These are phyloP conservation scores for Serinus canaria DNA, from an alignment of 2,113 vertebrate species.

Conservation along the genomic window DNA sequence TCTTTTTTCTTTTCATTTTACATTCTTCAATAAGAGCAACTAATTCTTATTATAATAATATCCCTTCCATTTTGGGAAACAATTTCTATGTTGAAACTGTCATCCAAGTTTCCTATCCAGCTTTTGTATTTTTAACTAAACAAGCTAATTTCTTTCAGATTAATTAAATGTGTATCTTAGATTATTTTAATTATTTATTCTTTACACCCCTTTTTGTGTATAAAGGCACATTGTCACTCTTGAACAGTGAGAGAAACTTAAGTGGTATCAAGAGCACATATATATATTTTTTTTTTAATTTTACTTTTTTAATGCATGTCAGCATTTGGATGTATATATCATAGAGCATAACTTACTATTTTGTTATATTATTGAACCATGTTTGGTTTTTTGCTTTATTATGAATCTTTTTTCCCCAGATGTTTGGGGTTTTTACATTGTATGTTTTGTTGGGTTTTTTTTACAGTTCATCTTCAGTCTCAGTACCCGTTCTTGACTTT, in stretches of 20 bases:
- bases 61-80: neutral
- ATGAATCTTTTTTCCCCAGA: neutral
- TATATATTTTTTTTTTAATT: neutral
- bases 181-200: neutral
- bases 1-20: neutral
- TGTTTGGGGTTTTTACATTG: fast-evolving
- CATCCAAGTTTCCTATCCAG: neutral
- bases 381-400: neutral
- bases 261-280: neutral
- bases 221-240: fast-evolving
- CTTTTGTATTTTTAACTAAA: neutral
- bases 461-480: neutral
- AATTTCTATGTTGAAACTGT: neutral
- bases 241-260: neutral
- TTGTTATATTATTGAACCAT: neutral
- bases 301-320: neutral
- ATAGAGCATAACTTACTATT: neutral
- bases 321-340: neutral
- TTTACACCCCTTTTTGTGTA: neutral
- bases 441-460: neutral
- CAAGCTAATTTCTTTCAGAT: neutral
- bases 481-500: neutral
- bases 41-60: neutral
- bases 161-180: neutral
- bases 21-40: neutral